Evolutionary conservation across 2,113 vertebrate species (phyloP), one percentile per base, ranked within the genome.

Genomic region (Phrynocephalus versicolor): DNA sequence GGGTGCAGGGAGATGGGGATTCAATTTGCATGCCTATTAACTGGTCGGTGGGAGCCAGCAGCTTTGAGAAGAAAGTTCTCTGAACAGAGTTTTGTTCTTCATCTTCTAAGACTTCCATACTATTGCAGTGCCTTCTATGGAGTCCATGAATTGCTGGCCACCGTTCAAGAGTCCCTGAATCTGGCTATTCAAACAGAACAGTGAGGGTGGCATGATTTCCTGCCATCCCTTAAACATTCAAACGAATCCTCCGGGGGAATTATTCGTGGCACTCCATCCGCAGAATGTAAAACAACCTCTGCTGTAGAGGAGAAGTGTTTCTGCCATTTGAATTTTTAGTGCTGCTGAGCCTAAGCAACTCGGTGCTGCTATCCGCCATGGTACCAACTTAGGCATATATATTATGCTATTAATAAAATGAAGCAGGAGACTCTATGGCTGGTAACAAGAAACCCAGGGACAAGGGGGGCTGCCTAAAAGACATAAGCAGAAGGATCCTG

Each of bases 271-370:
- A 0, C 78, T 81, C 15, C 72, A 19, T n/a, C 85, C 83, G 84
- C 82, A 87, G 60, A 91, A 79, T 60, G 30, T 84, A 2, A 15
- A 85, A 76, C 55, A 82, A 89, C 82, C 33, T 55, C 90, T 86
- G 79, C 87, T 88, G 89, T 70, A 62, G 77, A 2, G 74, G 89
- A 89, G 84, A 45, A 55, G 27, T 37, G 35, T 41, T 35, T 72
- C 65, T 41, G 6, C 82, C 45, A 67, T 37, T 65, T 51, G 55
- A 82, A 88, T 86, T 88, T 81, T 79, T 79, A 51, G 70, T 0
- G 0, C 41, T 33, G n/a, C 55, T 82, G 45, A 89, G 57, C 64
- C 51, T 83, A 25, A 37, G 79, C 83, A 51, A 35, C n/a, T 87
- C 41, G 78, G 4, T 83, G 58, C 87, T 37, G 41, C 82, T 75